These are phyloP conservation scores for Pan troglodytes DNA, from an alignment of 2,113 vertebrate genomes.

Conservation along the genomic window NHGRI_mPanTro3-v2.1_pri NC_072407.2:26131001-26131500, in stretches of 20 bases:
- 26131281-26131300: background rate
- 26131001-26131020: background rate
- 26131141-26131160: background rate
- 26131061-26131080: background rate
- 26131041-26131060: background rate
- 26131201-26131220: background rate
- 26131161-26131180: background rate
- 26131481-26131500: background rate
- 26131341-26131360: background rate
- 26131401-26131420: background rate
- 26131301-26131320: background rate
- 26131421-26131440: background rate
- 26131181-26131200: background rate
- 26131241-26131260: background rate
- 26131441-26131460: background rate
- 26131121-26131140: background rate
- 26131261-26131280: background rate
- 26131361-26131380: background rate
- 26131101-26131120: background rate
- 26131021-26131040: background rate
- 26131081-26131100: background rate
- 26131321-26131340: background rate
- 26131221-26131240: background rate
- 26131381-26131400: background rate
- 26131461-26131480: background rate